Percentiles rank a stretch among this genome's conserved stretches.
Evolutionary conservation across 2,797 vertebrate genomes (phyloP).

Genomic region (Silurus lanzhouensis): DNA sequence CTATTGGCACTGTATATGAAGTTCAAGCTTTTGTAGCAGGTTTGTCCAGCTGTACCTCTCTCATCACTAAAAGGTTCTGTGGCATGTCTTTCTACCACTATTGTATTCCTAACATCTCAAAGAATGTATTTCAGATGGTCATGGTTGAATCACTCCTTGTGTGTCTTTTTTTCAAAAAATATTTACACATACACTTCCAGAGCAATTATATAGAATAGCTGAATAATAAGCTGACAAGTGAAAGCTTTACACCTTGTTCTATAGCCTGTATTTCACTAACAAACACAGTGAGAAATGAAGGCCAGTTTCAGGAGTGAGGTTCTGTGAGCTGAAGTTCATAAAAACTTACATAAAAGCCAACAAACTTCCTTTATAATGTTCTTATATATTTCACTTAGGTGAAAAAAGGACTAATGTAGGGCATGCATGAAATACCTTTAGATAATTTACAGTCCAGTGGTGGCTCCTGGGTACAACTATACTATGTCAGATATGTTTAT

Average conservation of each 20-base stretch:
- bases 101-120: constrained; percentile 54
- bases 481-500: constrained; percentile 27
- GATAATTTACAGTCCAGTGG: neutral
- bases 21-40: constrained; percentile 46
- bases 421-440: neutral
- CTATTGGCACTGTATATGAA: constrained; percentile 14
- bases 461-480: neutral
- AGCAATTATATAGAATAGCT: neutral
- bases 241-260: constrained; percentile 8
- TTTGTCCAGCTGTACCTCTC: constrained; percentile 36
- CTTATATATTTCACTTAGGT: neutral
- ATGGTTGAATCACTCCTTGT: neutral
- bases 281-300: neutral
- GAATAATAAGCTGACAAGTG: constrained; percentile 13
- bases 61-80: constrained; percentile 37
- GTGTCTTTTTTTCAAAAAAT: constrained; percentile 37
- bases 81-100: constrained; percentile 44
- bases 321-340: neutral
- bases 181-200: constrained; percentile 15
- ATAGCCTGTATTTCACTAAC: constrained; percentile 1
- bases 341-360: neutral
- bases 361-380: neutral
- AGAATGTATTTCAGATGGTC: constrained; percentile 56
- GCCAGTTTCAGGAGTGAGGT: neutral
- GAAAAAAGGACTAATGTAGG: neutral